Base-by-base conservation (phyloP, 35 echinoderm and acorn worm genomes). In the Ophiothrix spiculata region DNA sequence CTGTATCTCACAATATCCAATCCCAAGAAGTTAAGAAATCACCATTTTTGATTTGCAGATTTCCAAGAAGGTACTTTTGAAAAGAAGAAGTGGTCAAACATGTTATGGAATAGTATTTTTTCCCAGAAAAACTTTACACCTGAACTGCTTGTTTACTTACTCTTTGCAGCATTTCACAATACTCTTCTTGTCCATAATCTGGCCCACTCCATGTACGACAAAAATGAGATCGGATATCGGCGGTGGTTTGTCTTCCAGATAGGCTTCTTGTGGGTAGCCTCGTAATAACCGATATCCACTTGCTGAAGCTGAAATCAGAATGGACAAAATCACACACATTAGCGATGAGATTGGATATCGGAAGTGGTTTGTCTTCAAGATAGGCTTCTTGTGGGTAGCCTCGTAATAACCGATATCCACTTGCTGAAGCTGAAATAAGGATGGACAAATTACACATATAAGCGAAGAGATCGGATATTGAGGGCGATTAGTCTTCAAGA, bases 171-270 rank as follows among this genome's bases (percentile, higher is more conserved):
- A 91, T 46, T 88, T 94, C 76, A 94, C 91, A 42, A 98, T 94
- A 69, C 82, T 93, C 33, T 63, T 54, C 39, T 87, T 81, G 75
- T 99, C 96, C 87, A 94, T 99, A 16, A 91, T 86, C 74, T 99
- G 92, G 25, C 96, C 96, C 3, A 99, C 86, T 41, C 96, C 96
- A 81, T 99, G 96, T 4, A 99, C 96, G 35, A 99, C 96, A 90
- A 99, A 93, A 33, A 99, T 89, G 14, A 99, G 92, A 94, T 99
- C 92, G 6, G 92, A 91, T 42, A 99, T 93, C 4, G 96, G 96
- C 10, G 96, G 96, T 35, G 96, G 96, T 79, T 99, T 99, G 37
- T 99, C 96, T 6, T 99, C 96, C 6, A 99, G 74, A 16, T 39
- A 78, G 25, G 96, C 92, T 16, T 86, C 69, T n/a, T 73, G 75